Base-by-base conservation (phyloP, 2,113 vertebrate genomes). In the Laterallus jamaicensis region DNA sequence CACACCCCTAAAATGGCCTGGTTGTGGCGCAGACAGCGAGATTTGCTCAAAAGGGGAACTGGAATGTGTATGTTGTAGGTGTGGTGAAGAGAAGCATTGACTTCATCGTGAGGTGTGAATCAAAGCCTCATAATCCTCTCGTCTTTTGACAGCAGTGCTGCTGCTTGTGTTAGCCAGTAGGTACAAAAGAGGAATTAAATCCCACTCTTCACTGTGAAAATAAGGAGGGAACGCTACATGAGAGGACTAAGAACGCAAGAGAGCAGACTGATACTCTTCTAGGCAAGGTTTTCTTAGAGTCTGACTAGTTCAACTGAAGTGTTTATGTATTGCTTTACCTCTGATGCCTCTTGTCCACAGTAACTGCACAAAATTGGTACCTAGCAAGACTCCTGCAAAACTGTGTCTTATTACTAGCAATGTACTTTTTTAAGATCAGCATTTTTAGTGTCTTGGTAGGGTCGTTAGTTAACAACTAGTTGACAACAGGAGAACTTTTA, bases 181-280 rank as follows among this genome's bases (percentile, higher is more conserved):
- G 70, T 73, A 74, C 81, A 89, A 58, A 58, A 87, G 39, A 93
- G 58, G 62, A 94, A 64, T 42, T 39, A 82, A 76, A 82, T 82
- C 66, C 63, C 4, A 3, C 74, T 77, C 63, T 89, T 84, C 91
- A 89, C 77, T 95, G 77, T 89, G 84, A 93, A 91, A 96, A 82
- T 42, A 63, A 3, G 17, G 40, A 56, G n/a, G 14, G 37, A 79
- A 54, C 2, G 26, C 88, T 91, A 39, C n/a, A 11, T 32, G 24
- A 87, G 49, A 29, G 11, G 28, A 56, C 40, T 84, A 76, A 75
- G 39, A 39, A 44, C 25, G 56, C 70, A 82, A 9, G 11, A 40
- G 32, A 85, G 78, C 80, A 80, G 80, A 42, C 3, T 8, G 21
- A 64, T 82, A 12, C 2, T 91, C 49, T 90, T 86, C 66, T 62